Percentiles rank a stretch among this genome's conserved stretches.
Conservation (phyloP, 2,113 vertebrate species). For the Protobothrops flavoviridis region DNA sequence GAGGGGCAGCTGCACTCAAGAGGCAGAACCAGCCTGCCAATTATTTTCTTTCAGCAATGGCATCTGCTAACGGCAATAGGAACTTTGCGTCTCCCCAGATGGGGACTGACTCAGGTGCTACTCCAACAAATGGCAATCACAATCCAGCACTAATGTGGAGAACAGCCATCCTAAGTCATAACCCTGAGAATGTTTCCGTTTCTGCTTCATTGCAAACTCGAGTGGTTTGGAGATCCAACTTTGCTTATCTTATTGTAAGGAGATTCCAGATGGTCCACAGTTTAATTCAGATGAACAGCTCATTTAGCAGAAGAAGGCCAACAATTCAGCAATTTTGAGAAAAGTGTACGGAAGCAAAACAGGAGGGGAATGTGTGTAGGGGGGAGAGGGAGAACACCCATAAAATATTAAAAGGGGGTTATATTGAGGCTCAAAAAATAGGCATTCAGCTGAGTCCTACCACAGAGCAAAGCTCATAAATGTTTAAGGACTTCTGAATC, state of each 20-base stretch:
- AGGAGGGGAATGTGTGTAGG: background rate
- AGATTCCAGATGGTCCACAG: conserved; percentile 54
- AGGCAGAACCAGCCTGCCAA: conserved; percentile 22
- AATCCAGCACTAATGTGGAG: conserved; percentile 36
- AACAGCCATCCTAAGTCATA: conserved; percentile 49
- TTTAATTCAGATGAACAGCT: conserved; percentile 58
- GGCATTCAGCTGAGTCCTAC: conserved; percentile 31
- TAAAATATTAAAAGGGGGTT: conserved; percentile 45
- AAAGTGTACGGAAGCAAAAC: conserved; percentile 40
- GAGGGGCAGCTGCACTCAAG: conserved; percentile 36
- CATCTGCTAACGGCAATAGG: background rate
- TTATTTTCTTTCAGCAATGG: conserved; percentile 2
- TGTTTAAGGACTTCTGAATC: conserved; percentile 50
- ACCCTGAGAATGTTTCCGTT: conserved; percentile 41
- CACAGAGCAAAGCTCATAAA: conserved; percentile 44
- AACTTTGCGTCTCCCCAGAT: background rate
- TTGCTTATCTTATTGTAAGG: conserved; percentile 14
- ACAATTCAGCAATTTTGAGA: conserved; percentile 38
- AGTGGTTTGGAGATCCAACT: background rate
- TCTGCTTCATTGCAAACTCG: conserved; percentile 44
- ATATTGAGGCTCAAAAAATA: conserved; percentile 31
- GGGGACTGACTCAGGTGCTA: conserved; percentile 33
- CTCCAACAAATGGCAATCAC: conserved; percentile 33
- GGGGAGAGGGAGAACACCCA: background rate
- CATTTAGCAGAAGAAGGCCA: conserved; percentile 43